Base-by-base conservation (phyloP, 2,797 vertebrate genomes). In the Molossus molossus region DNA sequence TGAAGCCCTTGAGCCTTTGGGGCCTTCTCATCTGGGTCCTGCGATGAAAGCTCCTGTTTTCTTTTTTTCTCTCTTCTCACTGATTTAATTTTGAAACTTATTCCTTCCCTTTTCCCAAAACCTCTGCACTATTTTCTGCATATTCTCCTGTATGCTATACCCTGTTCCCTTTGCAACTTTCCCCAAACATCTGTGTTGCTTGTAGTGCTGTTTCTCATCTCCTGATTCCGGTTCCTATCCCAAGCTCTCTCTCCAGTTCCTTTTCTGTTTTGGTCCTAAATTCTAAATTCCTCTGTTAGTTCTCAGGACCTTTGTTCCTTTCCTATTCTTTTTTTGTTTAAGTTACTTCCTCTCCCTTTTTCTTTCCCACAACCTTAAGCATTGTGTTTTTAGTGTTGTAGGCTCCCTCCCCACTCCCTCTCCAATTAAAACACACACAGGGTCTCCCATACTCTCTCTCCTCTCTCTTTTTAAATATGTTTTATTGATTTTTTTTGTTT, bases 321-420 rank as follows among this genome's bases (percentile, higher is more conserved):
- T 25, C 79, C 29, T 81, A 0, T 1, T 76, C 27, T 88, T n/a
- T 93, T 72, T 21, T 69, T 6, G 1, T 62, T 87, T 27, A 85
- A 84, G 25, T 94, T 50, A 48, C 1, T 77, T 97, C 17, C 13
- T 96, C 57, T 75, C 20, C 77, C 21, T 96, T 33, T 65, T 11
- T 87, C 25, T 87, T 65, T 94, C 50, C 79, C 37, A 72, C 29
- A 69, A 50, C 17, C n/a, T 72, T 58, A 76, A 80, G 67, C 58
- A 88, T 85, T 85, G 10, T 53, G 37, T 81, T 64, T 53, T 67
- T 33, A n/a, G 48, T 93, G 62, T 13, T 23, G 1, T 48, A 55
- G 55, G 18, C n/a, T 84, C n/a, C 27, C 33, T 70, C 10, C 12
- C 25, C 73, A 11, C 23, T 53, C 14, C n/a, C 13, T 87, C 67